phyloP scores from a whole-genome alignment of 2,113 vertebrate species.

The Brachyistius frenatus region DNA sequence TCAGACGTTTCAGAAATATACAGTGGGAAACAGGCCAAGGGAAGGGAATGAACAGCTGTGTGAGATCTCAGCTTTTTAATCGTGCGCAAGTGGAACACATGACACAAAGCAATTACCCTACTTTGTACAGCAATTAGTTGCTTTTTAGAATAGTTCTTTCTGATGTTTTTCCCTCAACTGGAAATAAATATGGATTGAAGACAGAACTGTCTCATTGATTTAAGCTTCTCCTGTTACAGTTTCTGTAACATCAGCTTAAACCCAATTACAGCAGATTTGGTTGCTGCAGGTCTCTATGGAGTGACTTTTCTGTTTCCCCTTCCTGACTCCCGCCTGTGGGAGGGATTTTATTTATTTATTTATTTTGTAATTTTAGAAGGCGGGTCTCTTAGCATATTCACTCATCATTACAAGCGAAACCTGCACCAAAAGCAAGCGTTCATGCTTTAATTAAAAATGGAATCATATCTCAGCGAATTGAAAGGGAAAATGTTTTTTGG shows the following conservation, averaged over 20 bases:
- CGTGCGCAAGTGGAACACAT: conserved; percentile 71
- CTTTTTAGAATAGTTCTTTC: conserved; percentile 82
- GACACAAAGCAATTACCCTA: conserved; percentile 84
- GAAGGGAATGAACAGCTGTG: conserved; percentile 61
- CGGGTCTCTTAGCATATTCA: conserved; percentile 78
- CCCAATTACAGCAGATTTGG: conserved; percentile 87
- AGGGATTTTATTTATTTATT: conserved; percentile 66
- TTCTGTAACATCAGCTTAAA: conserved; percentile 88
- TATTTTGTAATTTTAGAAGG: conserved; percentile 73
- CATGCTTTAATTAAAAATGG: conserved; percentile 86
- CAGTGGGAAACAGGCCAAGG: conserved; percentile 66
- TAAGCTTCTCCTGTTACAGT: conserved; percentile 82
- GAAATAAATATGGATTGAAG: conserved; percentile 84
- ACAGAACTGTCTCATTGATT: conserved; percentile 85
- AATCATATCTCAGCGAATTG: conserved; percentile 84
- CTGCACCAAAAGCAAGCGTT: conserved; percentile 76
- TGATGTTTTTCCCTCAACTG: conserved; percentile 80
- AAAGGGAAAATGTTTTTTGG: conserved; percentile 82
- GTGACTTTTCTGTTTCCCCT: conserved; percentile 67
- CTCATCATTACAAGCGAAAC: conserved; percentile 79
- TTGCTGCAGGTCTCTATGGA: conserved; percentile 78
- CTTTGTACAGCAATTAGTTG: conserved; percentile 83
- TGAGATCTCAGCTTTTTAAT: conserved; percentile 71
- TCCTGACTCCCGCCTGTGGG: conserved; percentile 60
- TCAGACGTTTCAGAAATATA: conserved; percentile 62